These are phyloP conservation scores for Harpagoxenus sublaevis DNA, from an alignment of 2,888 invertebrate species.

Conservation along the genomic window DNA sequence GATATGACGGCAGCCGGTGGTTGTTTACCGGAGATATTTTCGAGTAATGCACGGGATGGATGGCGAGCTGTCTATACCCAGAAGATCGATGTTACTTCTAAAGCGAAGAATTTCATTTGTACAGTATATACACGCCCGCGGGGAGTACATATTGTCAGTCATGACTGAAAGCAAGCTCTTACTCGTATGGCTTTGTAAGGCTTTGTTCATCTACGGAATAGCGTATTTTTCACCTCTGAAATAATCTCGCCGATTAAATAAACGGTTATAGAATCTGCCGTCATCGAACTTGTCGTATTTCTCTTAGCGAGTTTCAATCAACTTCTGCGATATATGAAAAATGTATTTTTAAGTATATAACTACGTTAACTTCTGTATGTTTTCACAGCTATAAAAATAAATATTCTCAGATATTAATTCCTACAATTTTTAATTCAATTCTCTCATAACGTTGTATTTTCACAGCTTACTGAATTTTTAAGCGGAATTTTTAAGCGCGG, in stretches of 20 bases:
- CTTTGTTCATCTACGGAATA: neutral
- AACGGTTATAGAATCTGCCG: neutral
- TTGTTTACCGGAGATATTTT: constrained; percentile 40
- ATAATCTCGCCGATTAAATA: constrained; percentile 6
- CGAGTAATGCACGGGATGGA: constrained; percentile 42
- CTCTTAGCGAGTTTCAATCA: constrained; percentile 8
- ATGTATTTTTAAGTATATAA: neutral
- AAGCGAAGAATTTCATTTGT: constrained; percentile 43
- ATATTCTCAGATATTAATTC: constrained; percentile 8
- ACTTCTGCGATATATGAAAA: constrained; percentile 8
- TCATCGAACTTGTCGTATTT: neutral
- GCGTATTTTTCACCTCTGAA: neutral
- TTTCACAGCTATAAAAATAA: neutral
- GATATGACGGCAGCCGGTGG: constrained; percentile 39
- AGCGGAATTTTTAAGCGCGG: constrained; percentile 11
- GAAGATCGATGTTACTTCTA: constrained; percentile 49
- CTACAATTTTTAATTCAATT: neutral
- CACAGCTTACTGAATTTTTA: constrained; percentile 11
- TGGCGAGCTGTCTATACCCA: constrained; percentile 25
- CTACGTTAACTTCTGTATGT: neutral
- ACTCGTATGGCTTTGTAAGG: neutral
- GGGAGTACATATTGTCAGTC: constrained; percentile 29
- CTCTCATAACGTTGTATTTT: neutral
- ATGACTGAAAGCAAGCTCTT: neutral
- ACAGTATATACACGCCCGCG: neutral